Conservation (phyloP, 2,113 vertebrate species). For the Phrynosoma blainvillii region DNA sequence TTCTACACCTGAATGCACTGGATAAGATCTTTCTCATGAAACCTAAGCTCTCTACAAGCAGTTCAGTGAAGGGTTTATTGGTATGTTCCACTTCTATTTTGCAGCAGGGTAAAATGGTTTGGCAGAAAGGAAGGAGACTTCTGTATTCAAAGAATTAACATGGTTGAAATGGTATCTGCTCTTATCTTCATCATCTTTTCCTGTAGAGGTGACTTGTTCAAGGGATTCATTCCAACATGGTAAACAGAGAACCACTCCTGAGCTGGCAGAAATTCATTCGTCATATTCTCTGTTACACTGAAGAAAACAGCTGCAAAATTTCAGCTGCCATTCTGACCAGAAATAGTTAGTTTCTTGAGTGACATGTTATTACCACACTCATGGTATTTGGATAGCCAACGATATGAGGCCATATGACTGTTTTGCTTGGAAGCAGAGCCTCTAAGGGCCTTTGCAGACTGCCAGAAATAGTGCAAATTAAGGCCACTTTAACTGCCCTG, state of each 20-base stretch:
- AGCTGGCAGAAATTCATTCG: background rate
- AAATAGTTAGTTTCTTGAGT: background rate
- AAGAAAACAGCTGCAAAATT: conserved; percentile 14
- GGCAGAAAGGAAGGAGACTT: background rate
- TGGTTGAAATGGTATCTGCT: background rate
- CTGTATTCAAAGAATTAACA: background rate
- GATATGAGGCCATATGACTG: rapidly evolving
- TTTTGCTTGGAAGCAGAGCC: conserved; percentile 38
- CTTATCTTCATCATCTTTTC: background rate
- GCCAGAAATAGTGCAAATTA: too few relatives aligned
- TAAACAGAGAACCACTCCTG: background rate
- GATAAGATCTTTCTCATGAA: conserved; percentile 20
- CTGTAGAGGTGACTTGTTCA: background rate
- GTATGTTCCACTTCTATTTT: background rate
- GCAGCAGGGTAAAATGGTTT: background rate
- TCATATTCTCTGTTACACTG: rapidly evolving
- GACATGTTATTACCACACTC: rapidly evolving
- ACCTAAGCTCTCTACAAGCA: conserved; percentile 2
- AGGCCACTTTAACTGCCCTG: too few relatives aligned
- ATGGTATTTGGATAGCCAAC: background rate
- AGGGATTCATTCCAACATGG: background rate
- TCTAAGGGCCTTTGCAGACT: too few relatives aligned
- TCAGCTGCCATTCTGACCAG: background rate
- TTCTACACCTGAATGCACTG: background rate
- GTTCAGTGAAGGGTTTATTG: background rate